Base-by-base conservation (phyloP, 2,888 invertebrate species). In the Scaptodrosophila latifasciaeformis region DNA sequence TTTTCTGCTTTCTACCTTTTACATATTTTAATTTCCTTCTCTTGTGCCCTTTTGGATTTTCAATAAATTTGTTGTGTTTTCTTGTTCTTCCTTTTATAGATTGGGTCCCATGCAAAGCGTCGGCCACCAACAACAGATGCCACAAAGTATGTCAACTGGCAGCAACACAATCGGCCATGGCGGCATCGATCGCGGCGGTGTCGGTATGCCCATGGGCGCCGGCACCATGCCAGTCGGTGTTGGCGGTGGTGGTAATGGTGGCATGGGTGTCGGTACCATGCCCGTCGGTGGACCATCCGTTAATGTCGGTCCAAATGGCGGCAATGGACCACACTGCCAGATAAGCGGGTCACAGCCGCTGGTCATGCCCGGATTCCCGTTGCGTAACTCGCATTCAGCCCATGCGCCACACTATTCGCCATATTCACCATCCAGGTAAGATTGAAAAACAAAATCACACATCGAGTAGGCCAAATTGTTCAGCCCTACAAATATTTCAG, bases 331-430 rank as follows among this genome's bases (percentile, higher is more conserved):
- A 10, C 35, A 91, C 86, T 91, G 91, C 87, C 91, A 91, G 87
- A 90, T 90, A 68, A 90, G 87, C 72, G 89, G 90, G 75, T 91
- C 89, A 84, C 90, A 92, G 85, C 92, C 94, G 50, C 89, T 95
- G 86, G 94, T 94, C 78, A 94, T 95, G 92, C 94, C 95, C 56
- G 94, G 94, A 82, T 95, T 95, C 88, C 95, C 95, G 44, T 90
- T 93, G 78, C 90, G 94, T 62, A 88, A 89, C 69, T 88, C 89
- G 79, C 88, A 88, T 82, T 87, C 88, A 82, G 87, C 89, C 66
- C 88, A 89, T 82, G 91, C 93, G 84, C 92, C 92, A 78, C 94
- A 94, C 86, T 94, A 95, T 82, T 94, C 94, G 86, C 94, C 95
- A 68, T 95, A 95, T 89, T 95, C 95, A 82, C 95, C 95, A 85